Conservation (phyloP, 2,113 vertebrate genomes). For the Megalops atlanticus region DNA sequence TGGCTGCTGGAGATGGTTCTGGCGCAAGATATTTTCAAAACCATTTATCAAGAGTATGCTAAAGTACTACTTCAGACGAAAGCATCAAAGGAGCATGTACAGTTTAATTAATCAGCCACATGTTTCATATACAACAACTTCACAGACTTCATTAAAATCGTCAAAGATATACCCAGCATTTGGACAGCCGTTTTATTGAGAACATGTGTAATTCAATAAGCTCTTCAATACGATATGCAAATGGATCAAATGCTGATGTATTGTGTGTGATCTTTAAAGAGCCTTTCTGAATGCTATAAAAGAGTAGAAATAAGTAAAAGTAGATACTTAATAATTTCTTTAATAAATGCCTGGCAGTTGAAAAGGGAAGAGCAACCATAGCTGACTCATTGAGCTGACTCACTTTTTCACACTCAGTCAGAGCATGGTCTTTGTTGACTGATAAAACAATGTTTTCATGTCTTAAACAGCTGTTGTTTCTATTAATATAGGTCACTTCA, state of each 20-base stretch:
- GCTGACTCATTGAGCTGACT: too few relatives aligned
- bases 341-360: not conserved
- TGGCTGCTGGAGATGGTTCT: not conserved
- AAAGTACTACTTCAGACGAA: slow-evolving; percentile 28
- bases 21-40: slow-evolving; percentile 13
- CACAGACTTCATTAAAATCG: slow-evolving; percentile 42
- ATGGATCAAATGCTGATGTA: not conserved
- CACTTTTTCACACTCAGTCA: too few relatives aligned
- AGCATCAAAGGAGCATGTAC: slow-evolving; percentile 23
- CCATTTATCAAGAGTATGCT: slow-evolving; percentile 45
- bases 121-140: slow-evolving; percentile 38
- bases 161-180: slow-evolving; percentile 24
- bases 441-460: slow-evolving; percentile 79
- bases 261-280: not conserved
- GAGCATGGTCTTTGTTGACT: slow-evolving; percentile 48
- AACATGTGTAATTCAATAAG: slow-evolving; percentile 35
- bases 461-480: slow-evolving; percentile 80
- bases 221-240: not conserved
- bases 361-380: not conserved
- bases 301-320: not conserved
- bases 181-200: slow-evolving; percentile 36
- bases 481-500: slow-evolving; percentile 81
- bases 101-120: slow-evolving; percentile 44
- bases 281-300: not conserved
- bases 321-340: not conserved